Base-by-base conservation (phyloP, 2,113 vertebrate species). In the Ptilonorhynchus violaceus region DNA sequence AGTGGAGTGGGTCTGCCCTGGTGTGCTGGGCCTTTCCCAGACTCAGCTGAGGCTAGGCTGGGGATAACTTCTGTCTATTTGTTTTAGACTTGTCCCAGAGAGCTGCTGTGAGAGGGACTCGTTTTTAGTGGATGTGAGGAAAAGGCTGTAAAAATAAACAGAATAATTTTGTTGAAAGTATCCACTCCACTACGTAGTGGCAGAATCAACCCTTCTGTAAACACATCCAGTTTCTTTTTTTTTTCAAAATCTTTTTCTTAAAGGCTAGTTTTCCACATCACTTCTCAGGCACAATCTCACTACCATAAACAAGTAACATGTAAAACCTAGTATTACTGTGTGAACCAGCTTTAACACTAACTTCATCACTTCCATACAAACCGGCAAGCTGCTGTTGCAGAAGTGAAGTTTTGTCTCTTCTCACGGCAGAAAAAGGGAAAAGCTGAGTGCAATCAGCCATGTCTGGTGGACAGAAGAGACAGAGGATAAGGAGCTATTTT, bases 131-230 rank as follows among this genome's bases (percentile, higher is more conserved):
- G 72, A 66, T 88, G 50, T 76, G 58, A 92, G 42, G 75, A 73
- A 62, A 94, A 93, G 17, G 19, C 55, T 94, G 47, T 86, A 67
- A 92, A 95, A 94, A 90, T 83, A 94, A 94, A 88, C 60, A 88
- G 15, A 81, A 85, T 59, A 77, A 58, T 92, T 90, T 84, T 94
- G 64, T 90, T 95, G 85, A 66, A 90, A 94, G 49, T 88, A 77
- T 80, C 78, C 42, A 62, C 77, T 93, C 55, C 37, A 39, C 42
- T 85, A 56, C 2, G 1, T 35, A 88, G 88, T 52, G 68, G 60
- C 30, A 85, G 63, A 95, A 92, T 46, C 63, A 83, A 30, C 30
- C 6, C 22, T 92, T 47, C 47, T 90, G 33, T 88, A 95, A 96
- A 96, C 47, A 92, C 55, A 80, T 74, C 22, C 33, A 33, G 11